Evolutionary conservation across 2,113 vertebrate species (phyloP), one percentile per base, ranked within the genome.

Genomic region (Pseudorhombus dupliciocellatus): DNA sequence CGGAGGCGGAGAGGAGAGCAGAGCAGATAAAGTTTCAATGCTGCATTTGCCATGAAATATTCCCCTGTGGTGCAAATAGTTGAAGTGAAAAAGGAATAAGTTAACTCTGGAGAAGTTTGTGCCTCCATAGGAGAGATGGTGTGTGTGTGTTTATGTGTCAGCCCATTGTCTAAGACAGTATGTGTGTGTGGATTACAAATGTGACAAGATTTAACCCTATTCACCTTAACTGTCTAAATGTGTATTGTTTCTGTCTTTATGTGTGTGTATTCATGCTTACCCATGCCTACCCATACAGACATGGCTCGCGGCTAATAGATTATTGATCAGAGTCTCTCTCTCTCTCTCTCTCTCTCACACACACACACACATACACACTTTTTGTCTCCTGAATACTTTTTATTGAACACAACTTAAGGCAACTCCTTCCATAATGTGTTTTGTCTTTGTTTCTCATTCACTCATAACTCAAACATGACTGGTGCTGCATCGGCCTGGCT

Each of bases 41-140:
- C 73, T 81, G 80, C 78, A 79, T 83, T 87, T 83, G 64, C 82
- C 69, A 21, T 81, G 73, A 85, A 77, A 87, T 84, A 84, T 83
- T 70, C 63, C 78, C 78, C 66, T 10, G 44, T 77, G 80, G 83
- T 73, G 60, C 53, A 75, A 75, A 81, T 69, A 81, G 55, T 79
- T 63, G 61, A 70, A 51, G 70, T 78, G 14, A 67, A 81, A 70
- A 56, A 77, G 44, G 22, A 86, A 75, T 65, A 71, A 75, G 52
- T 83, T 80, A 73, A 76, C 77, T 86, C 50, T 21, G 25, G 54
- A 78, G 25, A 78, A 83, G 70, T 77, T 65, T 79, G 50, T 65
- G 55, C 71, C 42, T 66, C 44, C 65, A 37, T 46, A 46, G 18
- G 44, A 52, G 34, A 21, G 55, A 21, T 12, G 56, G 26, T 37